Percentiles rank a stretch among this genome's conserved stretches.
Evolutionary conservation across 1,140 invertebrate species (phyloP).

Genomic region (Colletes latitarsis): DNA sequence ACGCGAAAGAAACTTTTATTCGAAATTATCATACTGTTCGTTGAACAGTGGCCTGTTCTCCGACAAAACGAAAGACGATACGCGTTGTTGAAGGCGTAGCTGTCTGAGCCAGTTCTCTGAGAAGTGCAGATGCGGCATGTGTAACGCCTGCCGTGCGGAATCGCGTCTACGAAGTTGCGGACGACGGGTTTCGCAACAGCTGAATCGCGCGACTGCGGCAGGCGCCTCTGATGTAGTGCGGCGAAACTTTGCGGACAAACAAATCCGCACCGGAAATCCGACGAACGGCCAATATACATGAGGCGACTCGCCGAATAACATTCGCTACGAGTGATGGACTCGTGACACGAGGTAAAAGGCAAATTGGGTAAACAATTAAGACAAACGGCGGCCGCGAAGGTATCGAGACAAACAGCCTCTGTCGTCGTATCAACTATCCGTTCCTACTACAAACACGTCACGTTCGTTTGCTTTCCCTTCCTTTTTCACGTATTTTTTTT

Average conservation of each 20-base stretch:
- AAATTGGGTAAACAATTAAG: conserved; percentile 71
- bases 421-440: not conserved
- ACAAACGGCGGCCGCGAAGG: conserved; percentile 52
- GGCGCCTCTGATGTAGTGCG: conserved; percentile 75
- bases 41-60: not conserved
- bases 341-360: conserved; percentile 67
- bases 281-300: conserved; percentile 67
- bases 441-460: conserved; percentile 3
- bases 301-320: conserved; percentile 60
- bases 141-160: conserved; percentile 63
- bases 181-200: conserved; percentile 75
- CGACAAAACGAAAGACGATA: conserved; percentile 41
- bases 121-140: conserved; percentile 71
- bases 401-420: conserved; percentile 63
- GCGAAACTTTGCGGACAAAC: conserved; percentile 79
- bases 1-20: no score
- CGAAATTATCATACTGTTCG: no score
- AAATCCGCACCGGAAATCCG: conserved; percentile 78
- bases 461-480: not conserved
- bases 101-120: conserved; percentile 58
- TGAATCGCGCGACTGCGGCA: conserved; percentile 71
- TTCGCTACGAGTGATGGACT: conserved; percentile 65
- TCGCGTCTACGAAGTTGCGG: conserved; percentile 73
- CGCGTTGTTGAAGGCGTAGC: conserved; percentile 59
- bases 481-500: not conserved